These are phyloP conservation scores for Malurus elegans DNA, from an alignment of 2,113 vertebrate species.

Conservation along the genomic window DNA sequence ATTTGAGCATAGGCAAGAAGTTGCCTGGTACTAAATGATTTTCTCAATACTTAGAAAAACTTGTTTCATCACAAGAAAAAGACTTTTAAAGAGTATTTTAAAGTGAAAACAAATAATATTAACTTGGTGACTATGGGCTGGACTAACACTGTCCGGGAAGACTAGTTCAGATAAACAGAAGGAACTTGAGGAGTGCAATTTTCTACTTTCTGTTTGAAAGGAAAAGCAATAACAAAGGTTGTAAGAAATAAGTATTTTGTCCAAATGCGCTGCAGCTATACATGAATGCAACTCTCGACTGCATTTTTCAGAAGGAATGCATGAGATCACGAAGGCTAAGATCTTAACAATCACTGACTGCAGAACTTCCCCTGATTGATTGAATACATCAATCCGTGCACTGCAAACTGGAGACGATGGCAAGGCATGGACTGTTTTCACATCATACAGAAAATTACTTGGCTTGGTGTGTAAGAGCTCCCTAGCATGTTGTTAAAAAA, in stretches of 20 bases:
- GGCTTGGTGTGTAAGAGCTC: not conserved
- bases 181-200: not conserved
- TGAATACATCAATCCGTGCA: not conserved
- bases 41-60: not conserved
- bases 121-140: not conserved
- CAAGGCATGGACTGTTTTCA: not conserved
- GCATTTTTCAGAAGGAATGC: constrained; percentile 23
- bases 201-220: not conserved
- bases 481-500: not conserved
- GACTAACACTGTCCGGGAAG: not conserved
- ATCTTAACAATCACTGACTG: not conserved
- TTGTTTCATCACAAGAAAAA: not conserved
- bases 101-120: not conserved
- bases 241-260: not conserved
- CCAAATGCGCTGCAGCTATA: not conserved
- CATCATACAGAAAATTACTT: not conserved
- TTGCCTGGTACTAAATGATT: not conserved
- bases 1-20: not conserved
- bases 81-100: not conserved
- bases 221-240: not conserved
- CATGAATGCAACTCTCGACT: not conserved
- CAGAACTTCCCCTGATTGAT: not conserved
- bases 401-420: not conserved
- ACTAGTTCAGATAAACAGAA: not conserved
- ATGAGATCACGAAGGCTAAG: not conserved